Base-by-base conservation (phyloP, 2,888 invertebrate species). In the Ceriagrion tenellum region DNA sequence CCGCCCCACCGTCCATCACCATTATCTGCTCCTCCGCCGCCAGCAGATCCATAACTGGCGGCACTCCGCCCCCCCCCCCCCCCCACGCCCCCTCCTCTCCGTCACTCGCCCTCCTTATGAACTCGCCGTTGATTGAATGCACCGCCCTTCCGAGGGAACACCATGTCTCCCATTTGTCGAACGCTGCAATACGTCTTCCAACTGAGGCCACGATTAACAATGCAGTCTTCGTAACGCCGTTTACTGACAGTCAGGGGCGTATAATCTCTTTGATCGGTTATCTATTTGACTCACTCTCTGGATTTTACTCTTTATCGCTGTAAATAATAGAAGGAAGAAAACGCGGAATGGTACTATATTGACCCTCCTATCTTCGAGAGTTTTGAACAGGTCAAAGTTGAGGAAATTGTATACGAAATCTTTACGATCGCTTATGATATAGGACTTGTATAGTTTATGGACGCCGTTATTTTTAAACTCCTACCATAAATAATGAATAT, bases 1-100 rank as follows among this genome's bases (percentile, higher is more conserved):
- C 96, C 96, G 88, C 90, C 88, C 56, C 16, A 93, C 74, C n/a
- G 40, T 96, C 96, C 96, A 96, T 96, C 96, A 96, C 96, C 96
- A 96, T 96, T 96, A 95, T 95, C 95, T 63, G 47, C n/a, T 95
- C 90, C 95, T 95, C 89, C 63, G 16, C 95, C 95, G 88, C 56
- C 20, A 59, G 59, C 47, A 16, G 59, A 59, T 59, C 81, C 63
- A 40, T 55, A 40, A 81, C 81, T 55, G 93, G 95, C 95, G 47
- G 47, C 47, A 47, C 47, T 47, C 47, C 47, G 8, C 47, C 2
- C 2, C 95, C 55, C 90, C 12, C 23, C 26, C 26, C 23, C 69
- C n/a, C 59, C 59, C 59, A 6, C 59, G 13, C 59, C 20, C 59
- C 59, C 20, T 10, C 20, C 59, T 59, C 59, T 12, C 59, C 20